Percentiles rank a stretch among this genome's conserved stretches.
phyloP scores from a whole-genome alignment of 2,113 vertebrate genomes.

The Struthidea cinerea region DNA sequence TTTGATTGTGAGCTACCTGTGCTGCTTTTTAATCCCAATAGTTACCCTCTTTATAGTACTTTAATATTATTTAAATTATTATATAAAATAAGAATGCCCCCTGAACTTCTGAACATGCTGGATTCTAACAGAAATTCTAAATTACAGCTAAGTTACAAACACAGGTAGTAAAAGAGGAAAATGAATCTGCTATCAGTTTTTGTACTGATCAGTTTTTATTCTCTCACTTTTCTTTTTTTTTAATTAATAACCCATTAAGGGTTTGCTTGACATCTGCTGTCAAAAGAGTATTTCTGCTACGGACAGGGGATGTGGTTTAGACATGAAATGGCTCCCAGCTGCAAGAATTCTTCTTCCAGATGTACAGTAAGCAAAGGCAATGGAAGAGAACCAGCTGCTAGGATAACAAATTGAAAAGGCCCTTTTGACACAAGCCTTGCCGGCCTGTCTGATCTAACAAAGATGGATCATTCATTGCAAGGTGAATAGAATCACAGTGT shows the following conservation, averaged over 20 bases:
- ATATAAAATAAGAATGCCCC: not conserved
- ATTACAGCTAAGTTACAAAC: not conserved
- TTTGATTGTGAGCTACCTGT: not conserved
- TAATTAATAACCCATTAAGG: slow-evolving; percentile 43
- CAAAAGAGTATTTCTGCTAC: slow-evolving; percentile 66
- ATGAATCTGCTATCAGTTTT: not conserved
- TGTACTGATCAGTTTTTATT: not conserved
- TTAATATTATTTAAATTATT: not conserved
- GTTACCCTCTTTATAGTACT: not conserved
- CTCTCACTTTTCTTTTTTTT: not conserved
- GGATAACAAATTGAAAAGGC: slow-evolving; percentile 66
- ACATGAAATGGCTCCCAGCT: slow-evolving; percentile 79
- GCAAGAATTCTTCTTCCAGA: slow-evolving; percentile 69
- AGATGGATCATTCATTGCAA: slow-evolving; percentile 61
- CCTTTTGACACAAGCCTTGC: slow-evolving; percentile 55
- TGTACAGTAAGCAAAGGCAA: slow-evolving; percentile 64
- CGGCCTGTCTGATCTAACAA: slow-evolving; percentile 62
- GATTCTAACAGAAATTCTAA: not conserved
- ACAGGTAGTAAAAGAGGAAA: not conserved
- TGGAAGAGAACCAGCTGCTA: slow-evolving; percentile 72
- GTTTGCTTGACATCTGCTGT: slow-evolving; percentile 44
- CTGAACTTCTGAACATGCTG: not conserved
- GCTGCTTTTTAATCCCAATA: not conserved
- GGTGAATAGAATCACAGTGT: slow-evolving; percentile 44
- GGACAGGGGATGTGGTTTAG: slow-evolving; percentile 63